Base-by-base conservation (phyloP, 2,113 vertebrate genomes). In the Rhizomys pruinosus region DNA sequence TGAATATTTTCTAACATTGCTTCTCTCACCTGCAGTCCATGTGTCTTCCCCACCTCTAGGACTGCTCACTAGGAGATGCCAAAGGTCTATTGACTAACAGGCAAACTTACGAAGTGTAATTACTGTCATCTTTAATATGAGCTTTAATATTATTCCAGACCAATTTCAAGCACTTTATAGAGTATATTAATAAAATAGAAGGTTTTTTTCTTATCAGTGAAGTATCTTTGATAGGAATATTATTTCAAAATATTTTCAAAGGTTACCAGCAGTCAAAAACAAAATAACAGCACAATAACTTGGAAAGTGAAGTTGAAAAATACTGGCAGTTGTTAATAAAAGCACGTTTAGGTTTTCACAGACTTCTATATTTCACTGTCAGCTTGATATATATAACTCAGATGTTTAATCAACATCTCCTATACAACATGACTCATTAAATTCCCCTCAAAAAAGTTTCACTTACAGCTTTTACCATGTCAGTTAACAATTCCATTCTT, bases 171-270 rank as follows among this genome's bases (percentile, higher is more conserved):
- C 73, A 92, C 92, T 97, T 96, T 84, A 87, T 88, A 86, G 85
- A 81, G 92, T 80, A 79, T 39, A 57, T 92, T 90, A 78, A 91
- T 95, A 88, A 81, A 91, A 94, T 17, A 91, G 47, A 91, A 93
- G 78, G 66, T 63, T 91, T 93, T 68, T 68, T 80, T 37, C 37
- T 52, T 34, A 90, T 84, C 57, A 77, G 87, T n/a, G 42, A 87
- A 22, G 17, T 77, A 78, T 68, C 92, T 44, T 2, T 90, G 39
- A 12, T 90, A 84, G 87, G 27, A 64, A 93, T 66, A 7, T 59
- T 85, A 81, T 94, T 19, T 88, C 69, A 95, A 95, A 94, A 94
- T 92, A 90, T 82, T 95, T 94, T 93, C 81, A 94, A 93, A 95
- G 66, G 87, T 93, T 52, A 52, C 47, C 47, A 52, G 47, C 11